A percentile compares a stretch with the other conserved stretches of the same genome.
phyloP scores from a whole-genome alignment of 2,113 vertebrate genomes.

The Leucoraja erinaceus region DNA sequence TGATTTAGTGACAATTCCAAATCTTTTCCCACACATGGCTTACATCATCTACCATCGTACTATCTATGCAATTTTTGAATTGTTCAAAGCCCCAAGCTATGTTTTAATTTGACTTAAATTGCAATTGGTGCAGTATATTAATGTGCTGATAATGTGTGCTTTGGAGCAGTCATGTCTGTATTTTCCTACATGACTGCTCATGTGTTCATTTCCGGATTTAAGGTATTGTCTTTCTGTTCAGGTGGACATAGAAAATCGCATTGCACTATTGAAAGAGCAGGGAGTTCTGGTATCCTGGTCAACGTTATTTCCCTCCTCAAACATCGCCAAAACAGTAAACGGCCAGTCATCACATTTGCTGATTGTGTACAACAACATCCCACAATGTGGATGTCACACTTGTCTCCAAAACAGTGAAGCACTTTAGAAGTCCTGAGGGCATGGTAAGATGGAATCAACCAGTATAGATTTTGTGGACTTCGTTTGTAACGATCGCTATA shows the following conservation, averaged over 20 bases:
- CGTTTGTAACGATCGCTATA: background rate
- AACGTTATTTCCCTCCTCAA: background rate
- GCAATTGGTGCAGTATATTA: background rate
- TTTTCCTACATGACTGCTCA: background rate
- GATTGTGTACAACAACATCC: background rate
- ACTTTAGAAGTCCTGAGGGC: background rate
- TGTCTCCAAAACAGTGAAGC: background rate
- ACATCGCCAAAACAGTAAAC: background rate
- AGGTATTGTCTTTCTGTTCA: slow-evolving; percentile 14
- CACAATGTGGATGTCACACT: background rate
- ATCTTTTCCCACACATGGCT: background rate
- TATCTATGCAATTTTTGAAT: background rate
- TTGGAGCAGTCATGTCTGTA: background rate
- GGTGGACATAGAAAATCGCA: background rate
- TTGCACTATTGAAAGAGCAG: slow-evolving; percentile 28
- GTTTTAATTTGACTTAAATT: background rate
- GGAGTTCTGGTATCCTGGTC: background rate
- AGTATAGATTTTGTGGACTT: background rate
- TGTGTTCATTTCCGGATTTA: background rate
- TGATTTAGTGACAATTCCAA: too few species aligned
- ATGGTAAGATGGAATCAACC: slow-evolving; percentile 4
- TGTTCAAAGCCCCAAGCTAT: background rate
- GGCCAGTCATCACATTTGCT: background rate
- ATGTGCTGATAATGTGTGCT: background rate
- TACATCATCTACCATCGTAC: background rate